These are phyloP conservation scores for Zapornia atra DNA, from an alignment of 2,113 vertebrate genomes.

Conservation along the genomic window DNA sequence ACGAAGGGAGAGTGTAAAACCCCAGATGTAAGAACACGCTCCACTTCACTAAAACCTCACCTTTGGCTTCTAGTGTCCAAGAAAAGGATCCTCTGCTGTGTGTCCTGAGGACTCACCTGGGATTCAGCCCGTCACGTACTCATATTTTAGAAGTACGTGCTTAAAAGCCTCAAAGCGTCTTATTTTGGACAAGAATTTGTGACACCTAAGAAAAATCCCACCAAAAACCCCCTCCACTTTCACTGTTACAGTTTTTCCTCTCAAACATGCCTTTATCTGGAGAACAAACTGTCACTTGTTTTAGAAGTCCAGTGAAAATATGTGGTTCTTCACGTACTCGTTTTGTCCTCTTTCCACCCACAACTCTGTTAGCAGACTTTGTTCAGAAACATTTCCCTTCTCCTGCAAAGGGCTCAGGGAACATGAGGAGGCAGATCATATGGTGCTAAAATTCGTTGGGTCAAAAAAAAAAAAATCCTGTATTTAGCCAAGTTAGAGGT, in stretches of 20 bases:
- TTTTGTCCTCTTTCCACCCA: constrained; percentile 59
- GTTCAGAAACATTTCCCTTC: constrained; percentile 20
- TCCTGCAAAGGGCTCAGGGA: constrained; percentile 35
- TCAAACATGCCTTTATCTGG: background rate
- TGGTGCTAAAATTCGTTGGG: background rate
- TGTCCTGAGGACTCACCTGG: background rate
- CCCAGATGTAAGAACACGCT: background rate
- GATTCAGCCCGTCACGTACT: background rate
- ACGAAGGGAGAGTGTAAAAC: background rate
- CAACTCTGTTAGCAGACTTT: background rate
- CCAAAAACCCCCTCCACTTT: background rate
- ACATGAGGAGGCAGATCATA: constrained; percentile 56
- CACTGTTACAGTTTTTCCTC: background rate
- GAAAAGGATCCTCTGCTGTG: background rate
- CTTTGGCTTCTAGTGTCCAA: background rate
- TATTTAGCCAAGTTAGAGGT: constrained; percentile 24
- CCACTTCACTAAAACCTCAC: background rate
- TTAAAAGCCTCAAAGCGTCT: background rate
- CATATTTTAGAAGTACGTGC: background rate
- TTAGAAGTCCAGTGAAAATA: constrained; percentile 46
- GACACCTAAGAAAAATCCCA: background rate
- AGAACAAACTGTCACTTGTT: constrained; percentile 51
- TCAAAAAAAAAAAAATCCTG: background rate
- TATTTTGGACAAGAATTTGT: background rate
- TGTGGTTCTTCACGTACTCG: background rate